A percentile compares a stretch with the other conserved stretches of the same genome.
phyloP scores from a whole-genome alignment of 1,140 invertebrate species.

The Cotesia vestalis region DNA sequence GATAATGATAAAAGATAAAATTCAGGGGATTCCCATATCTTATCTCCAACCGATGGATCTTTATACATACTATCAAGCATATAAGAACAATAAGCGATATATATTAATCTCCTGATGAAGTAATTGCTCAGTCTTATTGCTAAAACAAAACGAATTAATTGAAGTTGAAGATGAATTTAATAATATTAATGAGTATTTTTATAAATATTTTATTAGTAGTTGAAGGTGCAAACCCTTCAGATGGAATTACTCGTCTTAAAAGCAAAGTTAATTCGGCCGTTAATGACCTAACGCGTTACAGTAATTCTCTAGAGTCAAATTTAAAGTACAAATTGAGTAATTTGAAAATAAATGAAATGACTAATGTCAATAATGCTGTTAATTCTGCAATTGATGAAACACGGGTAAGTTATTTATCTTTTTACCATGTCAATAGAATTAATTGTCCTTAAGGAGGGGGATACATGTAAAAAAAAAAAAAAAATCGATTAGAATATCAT shows the following conservation, averaged over 20 bases:
- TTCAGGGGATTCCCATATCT: no score
- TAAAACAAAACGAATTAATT: no score
- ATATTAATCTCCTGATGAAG: no score
- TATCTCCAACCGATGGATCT: no score
- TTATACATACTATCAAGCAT: no score
- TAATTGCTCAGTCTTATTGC: no score
- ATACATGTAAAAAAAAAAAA: no score
- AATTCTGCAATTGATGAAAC: conserved; percentile 16
- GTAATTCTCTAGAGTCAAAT: conserved; percentile 7
- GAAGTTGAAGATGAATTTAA: no score
- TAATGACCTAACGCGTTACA: conserved; percentile 23
- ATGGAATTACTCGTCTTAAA: conserved; percentile 16
- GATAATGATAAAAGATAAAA: no score
- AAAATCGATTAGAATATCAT: no score
- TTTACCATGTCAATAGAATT: neutral
- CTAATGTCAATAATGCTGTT: conserved; percentile 24
- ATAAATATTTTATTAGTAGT: neutral
- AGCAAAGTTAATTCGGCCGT: neutral
- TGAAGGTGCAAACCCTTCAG: neutral
- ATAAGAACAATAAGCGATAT: no score
- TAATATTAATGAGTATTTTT: neutral
- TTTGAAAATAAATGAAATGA: conserved; percentile 27
- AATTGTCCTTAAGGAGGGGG: no score
- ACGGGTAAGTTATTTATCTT: neutral
- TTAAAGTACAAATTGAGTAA: conserved; percentile 11